Evolutionary conservation across 2,888 invertebrate species (phyloP).

Genomic region (Tetragonula carbonaria): DNA sequence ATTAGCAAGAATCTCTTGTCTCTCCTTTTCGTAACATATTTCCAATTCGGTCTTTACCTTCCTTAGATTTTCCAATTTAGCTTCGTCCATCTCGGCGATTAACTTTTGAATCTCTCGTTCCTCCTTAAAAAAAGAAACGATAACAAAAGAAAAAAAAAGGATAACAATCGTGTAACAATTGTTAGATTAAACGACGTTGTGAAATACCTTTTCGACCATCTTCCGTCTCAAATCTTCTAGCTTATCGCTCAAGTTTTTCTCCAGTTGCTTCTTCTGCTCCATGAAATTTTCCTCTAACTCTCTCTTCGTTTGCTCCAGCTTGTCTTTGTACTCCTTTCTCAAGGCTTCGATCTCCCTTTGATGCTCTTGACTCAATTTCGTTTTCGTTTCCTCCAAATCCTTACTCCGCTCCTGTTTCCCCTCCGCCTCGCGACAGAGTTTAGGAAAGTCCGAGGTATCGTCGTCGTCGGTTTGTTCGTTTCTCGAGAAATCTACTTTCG

Average conservation of each 20-base stretch:
- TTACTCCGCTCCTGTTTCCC: slow-evolving; percentile 79
- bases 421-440: background rate
- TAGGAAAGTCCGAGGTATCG: slow-evolving; percentile 49
- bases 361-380: slow-evolving; percentile 75
- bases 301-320: slow-evolving; percentile 81
- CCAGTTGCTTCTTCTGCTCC: slow-evolving; percentile 84
- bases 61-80: slow-evolving; percentile 75
- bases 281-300: slow-evolving; percentile 83
- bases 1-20: slow-evolving; percentile 83
- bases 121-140: slow-evolving; percentile 50
- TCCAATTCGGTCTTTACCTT: slow-evolving; percentile 80
- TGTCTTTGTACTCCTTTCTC: slow-evolving; percentile 86
- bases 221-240: slow-evolving; percentile 84
- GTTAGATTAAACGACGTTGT: too few species aligned
- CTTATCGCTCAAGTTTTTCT: slow-evolving; percentile 83
- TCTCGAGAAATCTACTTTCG: slow-evolving; percentile 66
- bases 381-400: slow-evolving; percentile 84
- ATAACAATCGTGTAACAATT: background rate
- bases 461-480: slow-evolving; percentile 55
- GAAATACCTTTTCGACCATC: slow-evolving; percentile 83
- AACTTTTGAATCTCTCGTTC: slow-evolving; percentile 77
- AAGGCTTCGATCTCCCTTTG: slow-evolving; percentile 86
- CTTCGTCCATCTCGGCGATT: slow-evolving; percentile 78
- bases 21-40: slow-evolving; percentile 82
- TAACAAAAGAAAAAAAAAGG: background rate